Evolutionary conservation across 2,113 vertebrate genomes (phyloP), one percentile per base, ranked within the genome.

Genomic region (Phyllopteryx taeniolatus): DNA sequence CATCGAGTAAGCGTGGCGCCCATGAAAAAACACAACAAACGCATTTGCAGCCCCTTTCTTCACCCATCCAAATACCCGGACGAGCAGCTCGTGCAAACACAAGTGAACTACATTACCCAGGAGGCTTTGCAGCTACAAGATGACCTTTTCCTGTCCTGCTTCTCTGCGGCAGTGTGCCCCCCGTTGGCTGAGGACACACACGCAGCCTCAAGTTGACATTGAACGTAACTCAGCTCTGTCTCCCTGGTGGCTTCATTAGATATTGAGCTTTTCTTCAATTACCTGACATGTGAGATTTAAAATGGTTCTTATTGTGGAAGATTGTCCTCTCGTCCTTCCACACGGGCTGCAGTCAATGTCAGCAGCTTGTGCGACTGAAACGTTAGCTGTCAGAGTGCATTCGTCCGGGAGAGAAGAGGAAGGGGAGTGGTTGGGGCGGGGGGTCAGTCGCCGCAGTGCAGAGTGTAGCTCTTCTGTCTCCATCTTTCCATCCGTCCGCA

Each of bases 311-410:
- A 17, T 61, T 61, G 59, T 35, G 59, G 15, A 31, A 61, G 31
- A 35, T 35, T 59, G 56, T 59, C 56, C 56, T 59, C 27, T 59
- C 15, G 31, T 61, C 59, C 31, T 35, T 35, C 14, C 31, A 17
- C 31, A 17, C 44, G 1, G 17, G 7, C 53, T 35, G 51, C 67
- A 61, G 84, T 85, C 88, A 91, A 92, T 87, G 87, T 89, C 90
- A 90, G 69, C 42, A 74, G 73, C 70, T 79, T 77, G 75, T 81
- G 85, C 83, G 81, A 47, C 47, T 15, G 85, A 84, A 79, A 73
- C 42, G 59, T 54, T 61, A 78, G 76, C 79, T 89, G 87, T 91
- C 86, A 0, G 74, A 85, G 84, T 79, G 78, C 76, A 89, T 90
- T 84, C 74, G 78, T 82, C 85, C 83, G 54, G 9, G 47, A 84